These are phyloP conservation scores for Heteractis magnifica DNA, from an alignment of 92 coral and sea anemone species.

Conservation along the genomic window DNA sequence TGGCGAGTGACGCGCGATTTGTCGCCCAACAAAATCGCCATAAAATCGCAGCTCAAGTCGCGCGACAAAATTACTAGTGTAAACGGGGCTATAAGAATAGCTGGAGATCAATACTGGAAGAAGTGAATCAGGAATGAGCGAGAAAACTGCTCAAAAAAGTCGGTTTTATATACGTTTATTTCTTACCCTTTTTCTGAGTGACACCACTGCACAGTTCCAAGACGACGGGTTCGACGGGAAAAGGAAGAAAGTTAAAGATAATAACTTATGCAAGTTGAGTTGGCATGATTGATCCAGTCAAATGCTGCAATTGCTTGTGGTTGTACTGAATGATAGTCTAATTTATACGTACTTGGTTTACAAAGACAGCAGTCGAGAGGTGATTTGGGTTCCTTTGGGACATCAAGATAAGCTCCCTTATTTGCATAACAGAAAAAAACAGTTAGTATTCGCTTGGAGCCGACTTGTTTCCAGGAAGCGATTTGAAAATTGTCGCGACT, in stretches of 20 bases:
- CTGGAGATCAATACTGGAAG: too few relatives aligned
- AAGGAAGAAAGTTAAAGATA: not conserved
- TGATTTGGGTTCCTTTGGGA: conserved; percentile 57
- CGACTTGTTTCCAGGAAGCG: too few relatives aligned
- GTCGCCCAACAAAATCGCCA: too few relatives aligned
- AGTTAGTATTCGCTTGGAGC: not conserved
- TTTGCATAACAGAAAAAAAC: not conserved
- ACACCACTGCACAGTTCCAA: not conserved
- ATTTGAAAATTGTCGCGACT: too few relatives aligned
- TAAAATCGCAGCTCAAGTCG: too few relatives aligned
- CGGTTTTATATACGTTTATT: not conserved
- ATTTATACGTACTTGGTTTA: conserved; percentile 57
- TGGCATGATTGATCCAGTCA: not conserved
- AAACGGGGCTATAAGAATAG: too few relatives aligned
- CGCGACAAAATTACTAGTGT: too few relatives aligned
- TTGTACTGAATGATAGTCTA: not conserved
- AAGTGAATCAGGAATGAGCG: too few relatives aligned
- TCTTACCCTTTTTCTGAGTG: conserved; percentile 23
- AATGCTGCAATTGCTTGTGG: accelerated
- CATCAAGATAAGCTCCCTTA: conserved; percentile 72
- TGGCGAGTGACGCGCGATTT: too few relatives aligned
- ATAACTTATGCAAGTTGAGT: too few relatives aligned
- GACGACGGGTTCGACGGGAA: too few relatives aligned
- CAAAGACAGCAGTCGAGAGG: conserved; percentile 66
- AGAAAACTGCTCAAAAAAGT: too few relatives aligned